Conservation (phyloP, 2,113 vertebrate species). For the Sinocyclocheilus anshuiensis region DNA sequence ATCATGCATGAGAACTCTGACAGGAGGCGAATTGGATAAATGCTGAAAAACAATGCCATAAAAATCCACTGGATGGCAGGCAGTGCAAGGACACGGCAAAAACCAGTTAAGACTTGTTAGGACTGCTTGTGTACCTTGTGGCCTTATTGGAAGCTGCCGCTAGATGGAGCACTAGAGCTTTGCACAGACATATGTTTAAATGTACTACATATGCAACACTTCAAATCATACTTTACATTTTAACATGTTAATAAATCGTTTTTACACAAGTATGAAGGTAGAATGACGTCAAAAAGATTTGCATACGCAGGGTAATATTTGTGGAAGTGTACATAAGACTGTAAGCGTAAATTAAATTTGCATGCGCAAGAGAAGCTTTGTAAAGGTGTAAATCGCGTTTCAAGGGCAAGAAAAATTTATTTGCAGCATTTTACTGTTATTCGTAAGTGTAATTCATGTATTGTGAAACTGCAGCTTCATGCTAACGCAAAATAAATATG, state of each 20-base stretch:
- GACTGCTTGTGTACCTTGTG: not conserved
- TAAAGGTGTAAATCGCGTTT: too few species aligned
- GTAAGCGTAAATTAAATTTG: too few species aligned
- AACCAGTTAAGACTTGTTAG: slow-evolving; percentile 35
- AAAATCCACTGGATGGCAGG: slow-evolving; percentile 48
- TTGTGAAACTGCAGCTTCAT: too few species aligned
- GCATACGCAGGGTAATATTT: too few species aligned
- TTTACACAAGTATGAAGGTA: not conserved
- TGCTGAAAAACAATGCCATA: not conserved
- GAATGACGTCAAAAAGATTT: too few species aligned
- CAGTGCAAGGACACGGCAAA: slow-evolving; percentile 1
- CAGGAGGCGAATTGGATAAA: not conserved
- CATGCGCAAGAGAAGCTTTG: too few species aligned
- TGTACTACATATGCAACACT: not conserved
- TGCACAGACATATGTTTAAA: not conserved
- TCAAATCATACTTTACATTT: not conserved
- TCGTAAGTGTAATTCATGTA: too few species aligned
- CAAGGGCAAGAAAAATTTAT: too few species aligned
- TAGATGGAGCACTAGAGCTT: slow-evolving; percentile 49
- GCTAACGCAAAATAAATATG: too few species aligned
- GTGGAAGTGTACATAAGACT: too few species aligned
- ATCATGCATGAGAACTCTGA: not conserved
- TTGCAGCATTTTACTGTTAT: too few species aligned
- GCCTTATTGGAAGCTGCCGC: not conserved
- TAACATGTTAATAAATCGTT: not conserved